A percentile compares a stretch with the other conserved stretches of the same genome.
Conservation (phyloP, 2,888 invertebrate genomes). For the Gasteruption jaculator region DNA sequence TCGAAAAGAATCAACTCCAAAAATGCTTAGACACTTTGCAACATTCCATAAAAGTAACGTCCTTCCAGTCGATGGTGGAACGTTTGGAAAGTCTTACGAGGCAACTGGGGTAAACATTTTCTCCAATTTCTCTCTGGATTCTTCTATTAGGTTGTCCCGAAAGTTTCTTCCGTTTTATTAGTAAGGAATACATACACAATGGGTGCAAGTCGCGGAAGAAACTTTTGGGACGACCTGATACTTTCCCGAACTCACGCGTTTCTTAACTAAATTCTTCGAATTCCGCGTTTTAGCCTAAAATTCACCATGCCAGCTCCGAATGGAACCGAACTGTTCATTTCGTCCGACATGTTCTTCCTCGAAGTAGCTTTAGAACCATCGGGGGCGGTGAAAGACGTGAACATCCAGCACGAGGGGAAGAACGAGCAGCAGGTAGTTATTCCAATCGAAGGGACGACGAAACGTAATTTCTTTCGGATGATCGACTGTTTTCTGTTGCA, state of each 20-base stretch:
- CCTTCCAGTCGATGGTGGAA: conserved; percentile 87
- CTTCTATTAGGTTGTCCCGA: no score
- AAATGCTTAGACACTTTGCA: conserved; percentile 89
- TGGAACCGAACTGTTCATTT: conserved; percentile 81
- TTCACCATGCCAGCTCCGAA: conserved; percentile 82
- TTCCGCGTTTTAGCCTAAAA: conserved; percentile 70
- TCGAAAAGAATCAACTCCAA: conserved; percentile 81
- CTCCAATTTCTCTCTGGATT: no score
- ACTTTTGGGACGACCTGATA: no score
- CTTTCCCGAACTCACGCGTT: no score
- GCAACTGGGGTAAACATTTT: conserved; percentile 68
- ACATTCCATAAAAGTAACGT: conserved; percentile 89
- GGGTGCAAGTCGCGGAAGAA: no score
- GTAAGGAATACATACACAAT: no score
- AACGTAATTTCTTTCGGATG: conserved; percentile 14
- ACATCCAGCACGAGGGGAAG: conserved; percentile 88
- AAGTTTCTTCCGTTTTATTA: conserved; percentile 6
- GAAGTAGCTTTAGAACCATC: conserved; percentile 82
- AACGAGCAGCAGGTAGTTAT: conserved; percentile 51
- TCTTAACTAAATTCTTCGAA: no score
- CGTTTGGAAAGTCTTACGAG: conserved; percentile 85
- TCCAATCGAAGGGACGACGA: background rate
- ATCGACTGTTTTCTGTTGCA: conserved; percentile 53
- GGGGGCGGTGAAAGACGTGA: conserved; percentile 84
- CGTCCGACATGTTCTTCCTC: conserved; percentile 94